Base-by-base conservation (phyloP, 2,113 vertebrate genomes). In the Pogona vitticeps region DNA sequence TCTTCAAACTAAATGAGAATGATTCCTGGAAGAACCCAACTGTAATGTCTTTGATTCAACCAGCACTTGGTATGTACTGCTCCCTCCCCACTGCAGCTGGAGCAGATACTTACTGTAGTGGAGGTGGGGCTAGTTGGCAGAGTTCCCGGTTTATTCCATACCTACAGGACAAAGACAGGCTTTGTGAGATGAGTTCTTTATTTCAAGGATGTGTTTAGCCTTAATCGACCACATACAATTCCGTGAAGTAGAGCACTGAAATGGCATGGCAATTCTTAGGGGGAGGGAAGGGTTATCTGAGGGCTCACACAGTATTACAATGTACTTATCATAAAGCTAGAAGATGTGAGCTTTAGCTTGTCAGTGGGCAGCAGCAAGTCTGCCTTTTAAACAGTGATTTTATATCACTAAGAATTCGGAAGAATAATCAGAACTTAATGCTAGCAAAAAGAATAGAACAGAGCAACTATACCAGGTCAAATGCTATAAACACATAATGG, bases 141-240 rank as follows among this genome's bases (percentile, higher is more conserved):
- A 92, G 95, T 95, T 94, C 94, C 94, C 94, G 95, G 94, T 94
- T 96, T 96, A 94, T 94, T 95, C 95, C 95, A 96, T 92, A 96
- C 95, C 95, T 96, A 93, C 84, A 94, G 91, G 92, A 90, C 84
- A 94, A 95, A 94, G 92, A 91, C 88, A 94, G 71, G 90, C 89
- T 92, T 93, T 0, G 82, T 92, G 92, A 94, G 89, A 70, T 67
- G 59, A 9, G 90, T 89, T 93, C 86, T 90, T 87, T 92, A 91
- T 91, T 90, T 92, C 77, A 93, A 90, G 88, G 79, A 28, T 31
- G 85, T 88, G 83, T 89, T 75, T 89, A 91, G 77, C 88, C 91
- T 91, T 86, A 93, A 93, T 92, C 90, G 91, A 90, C 90, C 68
- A 88, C 31, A 88, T 87, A 92, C 93, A 93, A 92, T 91, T 83